Evolutionary conservation across 2,888 invertebrate species (phyloP).

Genomic region (Epicampocera succincta): DNA sequence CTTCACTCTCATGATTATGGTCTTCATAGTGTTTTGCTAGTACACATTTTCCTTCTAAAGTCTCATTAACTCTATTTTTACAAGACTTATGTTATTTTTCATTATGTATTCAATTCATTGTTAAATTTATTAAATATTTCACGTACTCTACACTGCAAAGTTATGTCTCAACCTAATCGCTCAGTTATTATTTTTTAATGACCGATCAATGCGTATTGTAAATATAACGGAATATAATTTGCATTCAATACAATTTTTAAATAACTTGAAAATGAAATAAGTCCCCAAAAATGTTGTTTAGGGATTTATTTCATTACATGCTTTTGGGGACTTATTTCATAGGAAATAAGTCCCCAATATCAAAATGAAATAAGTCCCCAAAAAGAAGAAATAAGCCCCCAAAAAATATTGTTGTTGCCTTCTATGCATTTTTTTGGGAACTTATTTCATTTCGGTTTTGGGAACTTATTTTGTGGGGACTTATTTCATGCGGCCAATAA

Average conservation of each 20-base stretch:
- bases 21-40: no score
- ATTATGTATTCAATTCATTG: no score
- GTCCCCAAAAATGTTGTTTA: neutral
- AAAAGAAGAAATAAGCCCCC: neutral
- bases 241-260: no score
- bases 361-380: neutral
- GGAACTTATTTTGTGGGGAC: neutral
- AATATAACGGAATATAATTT: no score
- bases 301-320: neutral
- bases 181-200: no score
- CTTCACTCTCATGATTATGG: no score
- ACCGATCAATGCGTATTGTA: no score
- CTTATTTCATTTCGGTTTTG: neutral
- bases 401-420: neutral
- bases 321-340: neutral
- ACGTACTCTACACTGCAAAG: neutral
- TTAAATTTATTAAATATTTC: neutral
- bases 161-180: neutral
- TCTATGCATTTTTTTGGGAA: no score
- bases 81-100: no score
- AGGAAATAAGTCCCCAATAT: neutral
- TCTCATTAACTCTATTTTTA: no score
- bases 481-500: neutral
- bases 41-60: no score
- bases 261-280: no score